Percentiles rank a stretch among this genome's conserved stretches.
Conservation (phyloP, 35 echinoderm and acorn worm species). For the Heliocidaris erythrogramma region DNA sequence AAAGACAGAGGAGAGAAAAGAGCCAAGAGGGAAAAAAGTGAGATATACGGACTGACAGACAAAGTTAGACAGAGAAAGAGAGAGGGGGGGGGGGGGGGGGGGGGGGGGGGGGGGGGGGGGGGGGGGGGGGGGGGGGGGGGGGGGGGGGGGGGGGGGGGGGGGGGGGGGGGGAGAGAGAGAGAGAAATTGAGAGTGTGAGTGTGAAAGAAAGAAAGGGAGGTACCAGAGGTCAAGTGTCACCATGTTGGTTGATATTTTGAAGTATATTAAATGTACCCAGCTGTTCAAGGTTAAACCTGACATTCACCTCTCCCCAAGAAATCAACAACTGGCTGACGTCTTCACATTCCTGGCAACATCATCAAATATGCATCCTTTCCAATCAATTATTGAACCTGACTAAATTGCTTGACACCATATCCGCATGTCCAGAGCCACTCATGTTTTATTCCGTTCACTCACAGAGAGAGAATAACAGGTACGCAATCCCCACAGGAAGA, state of each 20-base stretch:
- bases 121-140: neutral
- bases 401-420: slow-evolving; percentile 10
- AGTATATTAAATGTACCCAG: too few relatives aligned
- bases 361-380: slow-evolving; percentile 4
- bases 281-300: too few relatives aligned
- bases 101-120: neutral
- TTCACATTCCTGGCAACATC: neutral
- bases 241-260: too few relatives aligned
- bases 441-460: neutral
- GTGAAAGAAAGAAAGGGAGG: neutral
- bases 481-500: neutral
- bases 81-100: neutral
- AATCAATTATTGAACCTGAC: neutral
- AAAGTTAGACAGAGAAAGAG: too few relatives aligned
- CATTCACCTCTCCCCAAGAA: neutral
- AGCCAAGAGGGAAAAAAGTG: too few relatives aligned
- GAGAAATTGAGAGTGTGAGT: too few relatives aligned
- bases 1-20: too few relatives aligned
- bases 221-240: too few relatives aligned
- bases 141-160: neutral
- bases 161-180: neutral
- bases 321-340: neutral
- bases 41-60: too few relatives aligned
- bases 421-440: neutral
- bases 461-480: neutral